Conservation (phyloP, 2,797 vertebrate genomes). For the Tadarida brasiliensis region DNA sequence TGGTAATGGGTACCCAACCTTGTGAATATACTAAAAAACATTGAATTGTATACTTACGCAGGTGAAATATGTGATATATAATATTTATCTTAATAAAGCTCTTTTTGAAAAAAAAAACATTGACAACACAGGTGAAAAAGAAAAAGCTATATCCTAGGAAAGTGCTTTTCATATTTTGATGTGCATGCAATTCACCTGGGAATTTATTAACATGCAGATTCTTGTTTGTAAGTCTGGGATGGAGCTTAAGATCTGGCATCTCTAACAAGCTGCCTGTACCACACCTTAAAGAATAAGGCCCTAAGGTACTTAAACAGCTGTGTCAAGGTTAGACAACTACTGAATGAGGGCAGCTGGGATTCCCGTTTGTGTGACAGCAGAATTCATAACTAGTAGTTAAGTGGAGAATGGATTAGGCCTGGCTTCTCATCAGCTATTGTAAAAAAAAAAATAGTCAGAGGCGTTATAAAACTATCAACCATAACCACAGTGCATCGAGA, state of each 20-base stretch:
- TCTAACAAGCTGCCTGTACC: not conserved
- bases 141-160: not conserved
- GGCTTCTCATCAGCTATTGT: not conserved
- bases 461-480: not conserved
- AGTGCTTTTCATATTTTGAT: not conserved
- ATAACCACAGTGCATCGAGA: not conserved
- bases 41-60: not conserved
- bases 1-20: not conserved
- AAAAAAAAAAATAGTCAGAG: not conserved
- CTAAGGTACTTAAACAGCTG: not conserved
- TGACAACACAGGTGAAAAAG: not conserved
- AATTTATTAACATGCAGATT: not conserved
- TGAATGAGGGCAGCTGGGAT: not conserved
- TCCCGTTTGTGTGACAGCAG: not conserved
- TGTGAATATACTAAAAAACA: not conserved
- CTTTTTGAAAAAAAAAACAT: not conserved
- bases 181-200: not conserved
- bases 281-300: not conserved
- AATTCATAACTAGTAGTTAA: not conserved
- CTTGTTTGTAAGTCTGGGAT: not conserved
- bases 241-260: not conserved
- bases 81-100: not conserved
- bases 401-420: not conserved
- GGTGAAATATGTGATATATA: not conserved
- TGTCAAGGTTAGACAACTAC: not conserved